Percentiles rank a stretch among this genome's conserved stretches.
Evolutionary conservation across 2,888 invertebrate species (phyloP).

Genomic region (Acronicta psi): DNA sequence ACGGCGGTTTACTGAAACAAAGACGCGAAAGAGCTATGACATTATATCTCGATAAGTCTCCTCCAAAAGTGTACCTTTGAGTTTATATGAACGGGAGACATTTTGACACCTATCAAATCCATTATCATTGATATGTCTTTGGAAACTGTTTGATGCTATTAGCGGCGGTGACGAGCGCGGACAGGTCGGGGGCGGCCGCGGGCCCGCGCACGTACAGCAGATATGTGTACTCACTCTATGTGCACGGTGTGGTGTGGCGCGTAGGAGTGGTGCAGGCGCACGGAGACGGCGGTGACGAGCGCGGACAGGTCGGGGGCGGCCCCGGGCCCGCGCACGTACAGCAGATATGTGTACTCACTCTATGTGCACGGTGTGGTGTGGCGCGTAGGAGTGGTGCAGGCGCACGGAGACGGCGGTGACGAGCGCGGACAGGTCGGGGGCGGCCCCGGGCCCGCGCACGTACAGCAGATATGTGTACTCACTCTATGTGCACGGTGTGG

Average conservation of each 20-base stretch:
- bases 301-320: too few relatives aligned
- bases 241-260: slow-evolving; percentile 95
- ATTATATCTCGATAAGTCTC: too few relatives aligned
- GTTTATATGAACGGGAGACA: too few relatives aligned
- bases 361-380: slow-evolving; percentile 95
- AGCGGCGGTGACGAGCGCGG: too few relatives aligned
- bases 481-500: slow-evolving; percentile 94
- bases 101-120: too few relatives aligned
- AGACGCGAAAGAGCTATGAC: too few relatives aligned
- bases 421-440: slow-evolving; percentile 88
- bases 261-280: slow-evolving; percentile 95
- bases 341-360: slow-evolving; percentile 83
- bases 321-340: too few relatives aligned
- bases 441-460: slow-evolving; percentile 91
- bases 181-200: too few relatives aligned
- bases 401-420: slow-evolving; percentile 92
- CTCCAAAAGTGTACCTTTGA: too few relatives aligned
- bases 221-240: slow-evolving; percentile 88
- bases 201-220: too few relatives aligned
- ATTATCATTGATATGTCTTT: too few relatives aligned
- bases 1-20: slow-evolving; percentile 91
- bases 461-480: slow-evolving; percentile 93
- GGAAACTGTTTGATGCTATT: too few relatives aligned
- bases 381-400: slow-evolving; percentile 95
- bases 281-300: slow-evolving; percentile 81